Evolutionary conservation across 1,140 invertebrate species (phyloP).

Genomic region (Bombyx mandarina): DNA sequence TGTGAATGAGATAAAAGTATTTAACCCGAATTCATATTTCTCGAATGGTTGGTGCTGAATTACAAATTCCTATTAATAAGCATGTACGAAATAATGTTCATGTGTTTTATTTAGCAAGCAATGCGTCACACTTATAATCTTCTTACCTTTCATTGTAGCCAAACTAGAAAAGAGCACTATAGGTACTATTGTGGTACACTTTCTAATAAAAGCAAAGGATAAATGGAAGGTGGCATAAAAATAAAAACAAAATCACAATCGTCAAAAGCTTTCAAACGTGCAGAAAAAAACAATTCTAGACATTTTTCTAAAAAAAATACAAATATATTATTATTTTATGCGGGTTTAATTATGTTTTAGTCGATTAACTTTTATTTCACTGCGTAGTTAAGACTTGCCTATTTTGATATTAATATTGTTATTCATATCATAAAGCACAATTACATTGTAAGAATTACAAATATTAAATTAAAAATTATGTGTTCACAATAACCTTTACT

Average conservation of each 20-base stretch:
- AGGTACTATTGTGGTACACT: constrained; percentile 23
- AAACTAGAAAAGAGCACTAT: constrained; percentile 28
- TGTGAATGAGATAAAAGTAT: neutral
- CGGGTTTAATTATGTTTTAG: no score
- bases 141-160: constrained; percentile 20
- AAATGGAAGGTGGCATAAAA: constrained; percentile 28
- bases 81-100: constrained; percentile 56
- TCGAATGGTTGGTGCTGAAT: neutral
- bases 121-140: constrained; percentile 20
- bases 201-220: constrained; percentile 30
- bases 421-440: neutral
- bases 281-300: constrained; percentile 8
- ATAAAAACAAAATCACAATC: constrained; percentile 70
- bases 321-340: no score
- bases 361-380: no score
- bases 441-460: neutral
- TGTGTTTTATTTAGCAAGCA: constrained; percentile 13
- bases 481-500: no score
- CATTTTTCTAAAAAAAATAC: no score
- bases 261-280: constrained; percentile 69
- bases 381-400: no score
- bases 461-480: neutral
- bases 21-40: no score
- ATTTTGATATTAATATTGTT: no score
- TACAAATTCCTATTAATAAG: constrained; percentile 20